Conservation (phyloP, 2,888 invertebrate genomes). For the Urechis unicinctus region DNA sequence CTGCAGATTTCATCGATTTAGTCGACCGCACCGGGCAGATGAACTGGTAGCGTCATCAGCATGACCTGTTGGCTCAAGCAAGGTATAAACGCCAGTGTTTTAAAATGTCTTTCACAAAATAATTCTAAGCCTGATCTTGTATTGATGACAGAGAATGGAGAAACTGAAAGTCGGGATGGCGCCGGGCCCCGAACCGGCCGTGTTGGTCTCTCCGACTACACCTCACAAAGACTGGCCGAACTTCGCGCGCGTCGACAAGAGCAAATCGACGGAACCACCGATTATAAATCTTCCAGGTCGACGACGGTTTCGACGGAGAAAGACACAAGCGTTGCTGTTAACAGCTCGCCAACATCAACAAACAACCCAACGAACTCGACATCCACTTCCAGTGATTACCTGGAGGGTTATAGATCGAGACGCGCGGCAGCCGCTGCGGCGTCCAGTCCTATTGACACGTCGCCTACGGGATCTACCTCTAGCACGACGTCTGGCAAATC, state of each 20-base stretch:
- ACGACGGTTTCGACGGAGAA: too few species aligned
- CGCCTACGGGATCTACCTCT: too few species aligned
- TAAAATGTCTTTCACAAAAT: too few species aligned
- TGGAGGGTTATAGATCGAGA: conserved; percentile 1
- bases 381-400: background rate
- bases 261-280: background rate
- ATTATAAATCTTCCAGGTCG: background rate
- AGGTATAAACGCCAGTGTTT: too few species aligned
- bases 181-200: conserved; percentile 4
- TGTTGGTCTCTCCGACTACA: conserved; percentile 13
- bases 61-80: too few species aligned
- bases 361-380: background rate
- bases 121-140: too few species aligned
- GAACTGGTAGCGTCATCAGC: too few species aligned
- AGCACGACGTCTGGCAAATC: too few species aligned
- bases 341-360: background rate
- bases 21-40: too few species aligned
- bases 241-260: conserved; percentile 12
- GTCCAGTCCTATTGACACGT: background rate
- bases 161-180: too few species aligned
- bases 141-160: too few species aligned
- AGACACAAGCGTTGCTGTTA: background rate
- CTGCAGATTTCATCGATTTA: too few species aligned
- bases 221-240: conserved; percentile 12
- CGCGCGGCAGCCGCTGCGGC: background rate